Evolutionary conservation across 2,113 vertebrate genomes (phyloP).

Genomic region (Martes martes): DNA sequence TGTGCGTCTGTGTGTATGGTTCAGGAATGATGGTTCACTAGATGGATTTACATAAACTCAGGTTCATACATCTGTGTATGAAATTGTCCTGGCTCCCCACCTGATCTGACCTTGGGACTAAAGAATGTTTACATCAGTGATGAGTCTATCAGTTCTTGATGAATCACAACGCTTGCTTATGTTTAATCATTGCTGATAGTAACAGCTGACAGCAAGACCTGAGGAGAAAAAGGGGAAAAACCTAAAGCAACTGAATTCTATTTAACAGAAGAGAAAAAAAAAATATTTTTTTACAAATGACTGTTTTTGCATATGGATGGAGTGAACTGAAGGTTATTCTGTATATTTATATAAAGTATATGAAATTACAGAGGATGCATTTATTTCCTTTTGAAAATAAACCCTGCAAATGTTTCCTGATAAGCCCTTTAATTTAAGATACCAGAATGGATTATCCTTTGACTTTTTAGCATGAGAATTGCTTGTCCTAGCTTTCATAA

Average conservation of each 20-base stretch:
- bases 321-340: slow-evolving; percentile 66
- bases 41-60: slow-evolving; percentile 72
- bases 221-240: slow-evolving; percentile 52
- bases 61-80: slow-evolving; percentile 53
- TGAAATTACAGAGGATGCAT: slow-evolving; percentile 54
- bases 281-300: slow-evolving; percentile 25
- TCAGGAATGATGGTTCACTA: slow-evolving; percentile 67
- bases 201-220: slow-evolving; percentile 79
- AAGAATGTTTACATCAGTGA: slow-evolving; percentile 73
- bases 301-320: slow-evolving; percentile 65
- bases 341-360: slow-evolving; percentile 58
- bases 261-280: slow-evolving; percentile 42
- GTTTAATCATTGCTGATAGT: slow-evolving; percentile 83
- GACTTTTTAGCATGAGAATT: slow-evolving; percentile 42
- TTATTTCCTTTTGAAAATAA: slow-evolving; percentile 57
- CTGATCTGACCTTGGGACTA: slow-evolving; percentile 78
- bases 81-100: slow-evolving; percentile 71
- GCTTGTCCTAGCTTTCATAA: not conserved
- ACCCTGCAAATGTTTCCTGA: not conserved
- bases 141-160: slow-evolving; percentile 80
- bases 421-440: slow-evolving; percentile 61
- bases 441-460: slow-evolving; percentile 40
- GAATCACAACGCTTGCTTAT: slow-evolving; percentile 79
- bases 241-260: slow-evolving; percentile 53
- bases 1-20: slow-evolving; percentile 43